Base-by-base conservation (phyloP, 2,888 invertebrate species). In the Platycheirus albimanus region DNA sequence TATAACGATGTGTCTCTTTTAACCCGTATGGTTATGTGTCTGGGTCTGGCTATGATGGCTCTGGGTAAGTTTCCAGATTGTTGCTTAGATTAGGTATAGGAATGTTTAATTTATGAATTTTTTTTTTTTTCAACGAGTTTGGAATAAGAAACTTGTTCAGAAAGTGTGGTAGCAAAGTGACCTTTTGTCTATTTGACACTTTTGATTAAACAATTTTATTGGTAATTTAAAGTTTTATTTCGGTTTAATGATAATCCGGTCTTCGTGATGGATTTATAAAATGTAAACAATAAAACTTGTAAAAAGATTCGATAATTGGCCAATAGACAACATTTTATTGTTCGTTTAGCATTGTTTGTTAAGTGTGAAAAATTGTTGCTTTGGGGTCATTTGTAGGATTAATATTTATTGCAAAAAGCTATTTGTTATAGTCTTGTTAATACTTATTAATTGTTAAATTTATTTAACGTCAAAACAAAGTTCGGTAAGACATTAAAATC, bases 61-160 rank as follows among this genome's bases (percentile, higher is more conserved):
- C 11, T 36, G 36, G n/a, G n/a, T n/a, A n/a, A 36, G 24, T 30
- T 30, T n/a, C 36, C 11, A 38, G 43, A 38, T 24, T 43, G 58
- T 15, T 43, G 43, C 43, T 7, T 43, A n/a, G n/a, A n/a, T n/a
- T n/a, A n/a, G n/a, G n/a, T n/a, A n/a, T n/a, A n/a, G 28, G 17
- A 61, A 61, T 43, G 17, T 11, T 11, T 52, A 52, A 52, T 52
- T 13, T 15, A 52, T 52, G 30, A 15, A 52, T 52, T 61, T 43
- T 24, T 19, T 19, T 41, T 3, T 41, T 19, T 20, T 30, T 41
- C 24, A 61, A 61, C 43, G 28, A 43, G 28, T n/a, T 41, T 61
- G 10, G 28, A 17, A 30, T 43, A 28, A 20, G 38, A 56, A 56
- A 43, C 15, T 58, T 24, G 43, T 2, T 7, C 3, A n/a, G 43